A percentile compares a stretch with the other conserved stretches of the same genome.
phyloP scores from a whole-genome alignment of 2,113 vertebrate species.

The Bambusicola thoracicus region DNA sequence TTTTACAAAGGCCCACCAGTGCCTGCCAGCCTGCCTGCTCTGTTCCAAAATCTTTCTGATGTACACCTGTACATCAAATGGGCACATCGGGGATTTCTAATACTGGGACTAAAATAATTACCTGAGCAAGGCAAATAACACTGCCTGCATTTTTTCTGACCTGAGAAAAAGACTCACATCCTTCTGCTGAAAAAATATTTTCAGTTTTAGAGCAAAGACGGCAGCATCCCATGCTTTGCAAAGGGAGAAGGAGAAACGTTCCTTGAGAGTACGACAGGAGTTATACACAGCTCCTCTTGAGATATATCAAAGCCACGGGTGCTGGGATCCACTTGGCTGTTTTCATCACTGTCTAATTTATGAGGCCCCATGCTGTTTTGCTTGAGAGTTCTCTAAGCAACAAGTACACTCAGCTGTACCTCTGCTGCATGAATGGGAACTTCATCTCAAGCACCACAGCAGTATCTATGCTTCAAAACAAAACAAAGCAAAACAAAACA shows the following conservation, averaged over 20 bases:
- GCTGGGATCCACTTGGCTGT: background rate
- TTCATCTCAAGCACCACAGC: background rate
- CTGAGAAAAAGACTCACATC: background rate
- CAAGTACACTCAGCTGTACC: background rate
- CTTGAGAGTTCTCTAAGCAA: background rate
- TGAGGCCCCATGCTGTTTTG: background rate
- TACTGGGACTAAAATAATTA: background rate
- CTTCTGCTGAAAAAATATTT: background rate
- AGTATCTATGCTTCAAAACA: background rate
- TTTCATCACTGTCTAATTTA: background rate
- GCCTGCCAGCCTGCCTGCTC: background rate
- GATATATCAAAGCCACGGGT: background rate
- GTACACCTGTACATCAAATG: background rate
- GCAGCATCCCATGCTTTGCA: background rate
- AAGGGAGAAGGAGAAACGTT: background rate
- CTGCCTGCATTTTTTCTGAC: background rate
- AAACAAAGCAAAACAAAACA: background rate
- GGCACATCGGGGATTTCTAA: background rate
- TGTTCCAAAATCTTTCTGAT: background rate
- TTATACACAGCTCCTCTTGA: background rate
- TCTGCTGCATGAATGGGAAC: background rate
- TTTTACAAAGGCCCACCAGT: background rate
- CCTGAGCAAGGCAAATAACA: background rate
- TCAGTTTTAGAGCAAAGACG: background rate
- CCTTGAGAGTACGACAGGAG: accelerated